These are phyloP conservation scores for Hippolais icterina DNA, from an alignment of 2,113 vertebrate genomes.

Conservation along the genomic window DNA sequence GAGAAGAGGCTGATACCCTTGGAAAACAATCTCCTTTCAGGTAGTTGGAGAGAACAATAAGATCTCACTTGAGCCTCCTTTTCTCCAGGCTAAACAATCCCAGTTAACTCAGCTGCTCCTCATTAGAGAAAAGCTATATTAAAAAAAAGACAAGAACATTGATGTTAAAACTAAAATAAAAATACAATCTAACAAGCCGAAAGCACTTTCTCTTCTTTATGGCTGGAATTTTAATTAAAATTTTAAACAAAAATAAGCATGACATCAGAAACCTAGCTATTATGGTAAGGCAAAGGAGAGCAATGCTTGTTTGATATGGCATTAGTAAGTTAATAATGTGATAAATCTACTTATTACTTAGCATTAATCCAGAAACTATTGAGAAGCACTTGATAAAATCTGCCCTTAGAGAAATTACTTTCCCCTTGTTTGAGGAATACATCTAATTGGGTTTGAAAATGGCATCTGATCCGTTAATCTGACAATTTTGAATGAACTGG, in stretches of 20 bases:
- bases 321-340: slow-evolving; percentile 59
- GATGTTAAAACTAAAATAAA: not conserved
- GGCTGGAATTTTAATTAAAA: not conserved
- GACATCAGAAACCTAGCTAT: slow-evolving; percentile 23
- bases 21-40: not conserved
- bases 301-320: slow-evolving; percentile 6
- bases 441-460: slow-evolving; percentile 51
- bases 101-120: not conserved
- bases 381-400: slow-evolving; percentile 67
- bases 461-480: slow-evolving; percentile 24
- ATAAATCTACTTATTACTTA: slow-evolving; percentile 65
- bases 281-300: slow-evolving; percentile 13
- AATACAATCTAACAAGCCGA: not conserved
- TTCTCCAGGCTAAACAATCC: not conserved
- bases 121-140: not conserved
- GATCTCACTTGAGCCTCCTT: not conserved
- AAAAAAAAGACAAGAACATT: not conserved
- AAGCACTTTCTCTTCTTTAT: not conserved
- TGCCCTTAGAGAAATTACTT: slow-evolving; percentile 48
- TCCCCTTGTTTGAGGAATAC: slow-evolving; percentile 25
- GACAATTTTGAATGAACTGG: slow-evolving; percentile 17
- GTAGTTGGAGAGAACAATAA: not conserved
- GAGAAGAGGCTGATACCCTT: not conserved
- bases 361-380: slow-evolving; percentile 58
- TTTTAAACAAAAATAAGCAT: slow-evolving; percentile 2